These are phyloP conservation scores for Tragelaphus buxtoni DNA, from an alignment of 2,113 vertebrate genomes.

Conservation along the genomic window DNA sequence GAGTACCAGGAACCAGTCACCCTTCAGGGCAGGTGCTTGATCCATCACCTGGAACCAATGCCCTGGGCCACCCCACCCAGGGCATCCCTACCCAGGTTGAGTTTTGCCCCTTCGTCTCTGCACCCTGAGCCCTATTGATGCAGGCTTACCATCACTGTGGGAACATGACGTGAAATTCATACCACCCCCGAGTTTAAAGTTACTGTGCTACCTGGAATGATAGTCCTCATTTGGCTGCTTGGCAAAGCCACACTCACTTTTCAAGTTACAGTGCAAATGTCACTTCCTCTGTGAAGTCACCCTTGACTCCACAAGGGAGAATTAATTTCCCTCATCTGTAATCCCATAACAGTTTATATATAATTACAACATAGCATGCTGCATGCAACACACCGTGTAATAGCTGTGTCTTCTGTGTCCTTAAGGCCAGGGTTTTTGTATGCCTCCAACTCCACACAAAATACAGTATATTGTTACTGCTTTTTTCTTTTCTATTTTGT, in stretches of 20 bases:
- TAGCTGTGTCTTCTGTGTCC: not conserved
- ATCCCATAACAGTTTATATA: too few relatives aligned
- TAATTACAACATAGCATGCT: rapidly evolving
- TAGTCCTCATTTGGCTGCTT: not conserved
- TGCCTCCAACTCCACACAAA: not conserved
- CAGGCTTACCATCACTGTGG: not conserved
- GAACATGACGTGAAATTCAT: rapidly evolving
- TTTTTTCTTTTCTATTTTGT: not conserved
- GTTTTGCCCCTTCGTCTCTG: too few relatives aligned
- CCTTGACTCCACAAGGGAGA: not conserved
- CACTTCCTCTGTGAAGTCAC: not conserved
- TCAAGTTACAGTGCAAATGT: not conserved
- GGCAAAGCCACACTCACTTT: not conserved
- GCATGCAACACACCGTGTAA: rapidly evolving
- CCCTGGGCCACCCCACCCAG: not conserved
- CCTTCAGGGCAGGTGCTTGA: rapidly evolving
- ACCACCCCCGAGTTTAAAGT: too few relatives aligned
- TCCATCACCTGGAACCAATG: rapidly evolving
- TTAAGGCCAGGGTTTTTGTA: not conserved
- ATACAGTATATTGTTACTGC: not conserved
- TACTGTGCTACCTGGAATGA: not conserved
- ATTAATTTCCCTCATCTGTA: not conserved
- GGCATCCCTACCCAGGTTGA: rapidly evolving
- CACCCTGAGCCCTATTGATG: not conserved
- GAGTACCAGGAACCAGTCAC: not conserved